phyloP scores from a whole-genome alignment of 2,888 invertebrate species.

The Callyntrura sp. region DNA sequence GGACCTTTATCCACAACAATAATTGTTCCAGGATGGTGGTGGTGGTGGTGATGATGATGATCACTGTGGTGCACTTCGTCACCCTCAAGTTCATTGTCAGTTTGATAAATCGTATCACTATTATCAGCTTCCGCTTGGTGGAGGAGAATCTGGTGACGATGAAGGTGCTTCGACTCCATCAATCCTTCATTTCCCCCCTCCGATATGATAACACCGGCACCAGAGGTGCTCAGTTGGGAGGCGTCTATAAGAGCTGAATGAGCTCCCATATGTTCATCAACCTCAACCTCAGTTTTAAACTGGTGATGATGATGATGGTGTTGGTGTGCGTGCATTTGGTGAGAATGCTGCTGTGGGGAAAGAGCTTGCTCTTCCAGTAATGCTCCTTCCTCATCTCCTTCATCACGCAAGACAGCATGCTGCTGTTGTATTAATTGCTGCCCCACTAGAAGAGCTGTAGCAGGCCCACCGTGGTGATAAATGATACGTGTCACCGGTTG shows the following conservation, averaged over 20 bases:
- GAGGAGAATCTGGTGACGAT: slow-evolving; percentile 57
- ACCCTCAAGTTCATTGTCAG: slow-evolving; percentile 68
- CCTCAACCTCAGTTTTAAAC: slow-evolving; percentile 62
- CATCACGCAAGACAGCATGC: slow-evolving; percentile 36
- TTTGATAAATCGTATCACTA: slow-evolving; percentile 73
- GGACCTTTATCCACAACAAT: slow-evolving; percentile 56
- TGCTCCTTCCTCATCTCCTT: slow-evolving; percentile 50
- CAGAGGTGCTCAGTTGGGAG: slow-evolving; percentile 53
- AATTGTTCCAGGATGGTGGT: slow-evolving; percentile 44
- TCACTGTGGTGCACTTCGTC: slow-evolving; percentile 54
- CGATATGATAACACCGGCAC: slow-evolving; percentile 60
- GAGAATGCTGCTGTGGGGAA: slow-evolving; percentile 69
- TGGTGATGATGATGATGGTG: slow-evolving; percentile 54
- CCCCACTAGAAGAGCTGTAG: slow-evolving; percentile 58
- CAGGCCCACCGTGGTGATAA: slow-evolving; percentile 67
- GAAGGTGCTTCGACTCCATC: slow-evolving; percentile 51
- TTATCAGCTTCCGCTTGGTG: slow-evolving; percentile 60
- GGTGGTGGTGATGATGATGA: slow-evolving; percentile 18
- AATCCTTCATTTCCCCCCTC: slow-evolving; percentile 64
- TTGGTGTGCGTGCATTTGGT: slow-evolving; percentile 55
- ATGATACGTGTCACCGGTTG: slow-evolving; percentile 76
- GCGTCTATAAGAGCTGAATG: slow-evolving; percentile 55
- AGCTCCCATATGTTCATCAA: slow-evolving; percentile 55
- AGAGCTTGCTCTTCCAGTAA: slow-evolving; percentile 46
- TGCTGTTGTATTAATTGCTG: slow-evolving; percentile 62